A percentile compares a stretch with the other conserved stretches of the same genome.
phyloP scores from a whole-genome alignment of 1,140 invertebrate species.

The Pogonomyrmex californicus region DNA sequence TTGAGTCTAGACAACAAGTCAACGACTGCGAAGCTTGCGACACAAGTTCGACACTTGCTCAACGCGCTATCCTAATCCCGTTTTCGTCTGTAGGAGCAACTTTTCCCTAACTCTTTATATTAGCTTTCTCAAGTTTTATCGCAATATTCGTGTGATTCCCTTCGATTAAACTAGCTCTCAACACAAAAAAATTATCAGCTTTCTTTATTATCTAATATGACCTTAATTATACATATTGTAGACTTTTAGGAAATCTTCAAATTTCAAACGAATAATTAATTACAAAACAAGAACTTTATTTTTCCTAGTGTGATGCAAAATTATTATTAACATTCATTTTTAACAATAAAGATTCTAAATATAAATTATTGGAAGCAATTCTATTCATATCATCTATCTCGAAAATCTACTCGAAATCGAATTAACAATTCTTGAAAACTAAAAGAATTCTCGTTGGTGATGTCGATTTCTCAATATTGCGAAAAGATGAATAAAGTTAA shows the following conservation, averaged over 20 bases:
- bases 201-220: neutral
- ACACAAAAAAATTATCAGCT: neutral
- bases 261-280: neutral
- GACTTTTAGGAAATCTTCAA: neutral
- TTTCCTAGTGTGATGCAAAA: neutral
- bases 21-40: conserved; percentile 46
- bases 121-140: conserved; percentile 18
- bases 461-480: neutral
- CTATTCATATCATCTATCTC: conserved; percentile 4
- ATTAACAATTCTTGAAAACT: conserved; percentile 26
- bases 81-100: conserved; percentile 13
- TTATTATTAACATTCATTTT: neutral
- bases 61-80: conserved; percentile 15
- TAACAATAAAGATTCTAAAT: neutral
- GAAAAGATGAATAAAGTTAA: conserved; percentile 5
- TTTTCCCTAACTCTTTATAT: conserved; percentile 4
- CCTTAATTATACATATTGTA: neutral
- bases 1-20: conserved; percentile 60
- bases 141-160: neutral
- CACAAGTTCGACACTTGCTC: conserved; percentile 42
- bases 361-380: conserved; percentile 26
- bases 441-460: neutral
- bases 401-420: neutral
- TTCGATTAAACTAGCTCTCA: conserved; percentile 13
- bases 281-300: neutral